These are phyloP conservation scores for Willisornis vidua DNA, from an alignment of 2,113 vertebrate species.

Conservation along the genomic window DNA sequence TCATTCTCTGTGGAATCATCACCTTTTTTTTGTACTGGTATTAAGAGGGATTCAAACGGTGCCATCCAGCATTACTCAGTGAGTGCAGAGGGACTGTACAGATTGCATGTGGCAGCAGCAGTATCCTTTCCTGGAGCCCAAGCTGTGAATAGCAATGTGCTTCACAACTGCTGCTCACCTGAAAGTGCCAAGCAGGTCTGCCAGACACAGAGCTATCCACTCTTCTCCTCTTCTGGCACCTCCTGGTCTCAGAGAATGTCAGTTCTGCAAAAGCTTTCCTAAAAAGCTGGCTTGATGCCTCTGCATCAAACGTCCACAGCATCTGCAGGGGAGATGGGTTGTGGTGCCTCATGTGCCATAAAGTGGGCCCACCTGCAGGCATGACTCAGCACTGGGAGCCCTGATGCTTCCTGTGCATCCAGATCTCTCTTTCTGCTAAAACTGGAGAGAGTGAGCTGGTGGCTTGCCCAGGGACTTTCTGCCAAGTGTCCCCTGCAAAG, in stretches of 20 bases:
- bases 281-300: not conserved
- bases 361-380: not conserved
- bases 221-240: not conserved
- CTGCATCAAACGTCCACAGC: not conserved
- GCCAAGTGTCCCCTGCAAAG: not conserved
- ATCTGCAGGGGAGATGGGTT: not conserved
- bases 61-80: not conserved
- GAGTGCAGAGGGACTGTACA: not conserved
- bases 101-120: fast-evolving
- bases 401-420: not conserved
- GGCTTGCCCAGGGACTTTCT: not conserved
- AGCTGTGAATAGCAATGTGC: not conserved
- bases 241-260: not conserved
- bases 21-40: not conserved
- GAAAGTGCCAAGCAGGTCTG: not conserved
- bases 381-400: not conserved
- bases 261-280: not conserved
- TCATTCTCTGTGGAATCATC: not conserved
- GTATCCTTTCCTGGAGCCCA: not conserved
- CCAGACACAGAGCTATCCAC: not conserved
- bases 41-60: not conserved
- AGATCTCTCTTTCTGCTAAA: not conserved
- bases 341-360: not conserved
- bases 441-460: not conserved
- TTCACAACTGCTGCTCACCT: not conserved